Base-by-base conservation (phyloP, 2,797 vertebrate species). In the Naso thynnoides region DNA sequence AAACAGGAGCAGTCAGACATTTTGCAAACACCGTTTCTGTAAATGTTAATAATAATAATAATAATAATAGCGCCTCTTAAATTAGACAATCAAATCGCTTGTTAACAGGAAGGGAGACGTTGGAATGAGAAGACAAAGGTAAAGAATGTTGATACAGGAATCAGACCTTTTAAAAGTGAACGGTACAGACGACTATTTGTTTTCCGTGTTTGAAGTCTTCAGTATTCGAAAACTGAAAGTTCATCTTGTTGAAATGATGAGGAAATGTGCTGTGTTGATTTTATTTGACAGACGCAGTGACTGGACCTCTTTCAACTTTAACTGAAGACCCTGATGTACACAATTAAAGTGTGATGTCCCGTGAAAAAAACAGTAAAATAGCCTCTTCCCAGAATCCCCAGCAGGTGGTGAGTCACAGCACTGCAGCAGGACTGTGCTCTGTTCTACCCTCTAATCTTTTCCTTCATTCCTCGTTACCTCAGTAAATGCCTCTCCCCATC, bases 401-500 rank as follows among this genome's bases (percentile, higher is more conserved):
- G 18, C 13, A 16, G 31, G 27, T 45, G 26, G 14, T 19, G 55
- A 60, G 47, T 2, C 21, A 6, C 14, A 6, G 11, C 15, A 19
- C 10, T n/a, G 9, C 7, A 39, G 36, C 11, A 3, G 23, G 38
- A 36, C 44, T 21, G 8, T 29, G 11, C 16, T 53, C 68, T 61
- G 23, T 7, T 61, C 49, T 39, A n/a, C 45, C 24, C 21, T 49
- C 2, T 24, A 8, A 56, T 72, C 33, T 53, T 52, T 58, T 60
- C 18, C 21, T 42, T 48, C 8, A 29, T 4, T 10, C 21, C 8
- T 24, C 56, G 88, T 91, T 86, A 98, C 98, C 96, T 96, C 13
- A 99, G 94, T 88, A 97, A 78, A 60, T 98, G 97, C 73, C 95
- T 92, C 88, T 99, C 98, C 16, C 94, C 95, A n/a, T 99, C 97